These are phyloP conservation scores for Lophius piscatorius DNA, from an alignment of 2,113 vertebrate species.

Conservation along the genomic window DNA sequence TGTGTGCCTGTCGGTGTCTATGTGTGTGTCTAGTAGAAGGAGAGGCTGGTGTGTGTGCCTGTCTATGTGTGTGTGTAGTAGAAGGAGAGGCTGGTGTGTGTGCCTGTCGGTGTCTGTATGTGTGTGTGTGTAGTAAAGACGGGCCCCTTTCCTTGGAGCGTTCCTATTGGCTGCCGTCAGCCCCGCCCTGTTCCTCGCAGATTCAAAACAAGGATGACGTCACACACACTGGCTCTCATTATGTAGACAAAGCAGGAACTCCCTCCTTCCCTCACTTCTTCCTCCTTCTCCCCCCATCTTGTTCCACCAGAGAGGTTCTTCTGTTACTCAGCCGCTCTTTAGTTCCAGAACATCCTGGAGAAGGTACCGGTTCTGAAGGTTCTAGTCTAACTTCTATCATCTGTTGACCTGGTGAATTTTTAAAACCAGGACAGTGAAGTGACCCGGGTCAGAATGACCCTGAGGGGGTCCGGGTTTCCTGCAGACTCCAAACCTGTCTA, in stretches of 20 bases:
- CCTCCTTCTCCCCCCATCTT: conserved; percentile 55
- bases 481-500: too few species aligned
- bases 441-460: too few species aligned
- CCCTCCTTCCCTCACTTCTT: conserved; percentile 23
- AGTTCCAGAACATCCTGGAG: background rate
- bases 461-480: too few species aligned
- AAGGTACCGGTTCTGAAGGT: too few species aligned
- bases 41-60: too few species aligned
- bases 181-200: conserved; percentile 51
- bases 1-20: too few species aligned
- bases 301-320: conserved; percentile 34
- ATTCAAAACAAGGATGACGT: conserved; percentile 67
- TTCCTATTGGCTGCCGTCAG: conserved; percentile 48
- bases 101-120: background rate
- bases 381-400: background rate
- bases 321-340: background rate
- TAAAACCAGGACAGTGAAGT: too few species aligned
- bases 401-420: conserved; percentile 27
- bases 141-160: conserved; percentile 49
- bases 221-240: conserved; percentile 23
- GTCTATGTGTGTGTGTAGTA: too few species aligned
- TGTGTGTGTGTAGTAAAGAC: conserved; percentile 28
- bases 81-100: conserved; percentile 2
- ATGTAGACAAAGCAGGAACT: conserved; percentile 63
- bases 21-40: too few species aligned